These are phyloP conservation scores for Potamarius usumacintae DNA, from an alignment of 2,113 vertebrate genomes.

Conservation along the genomic window DNA sequence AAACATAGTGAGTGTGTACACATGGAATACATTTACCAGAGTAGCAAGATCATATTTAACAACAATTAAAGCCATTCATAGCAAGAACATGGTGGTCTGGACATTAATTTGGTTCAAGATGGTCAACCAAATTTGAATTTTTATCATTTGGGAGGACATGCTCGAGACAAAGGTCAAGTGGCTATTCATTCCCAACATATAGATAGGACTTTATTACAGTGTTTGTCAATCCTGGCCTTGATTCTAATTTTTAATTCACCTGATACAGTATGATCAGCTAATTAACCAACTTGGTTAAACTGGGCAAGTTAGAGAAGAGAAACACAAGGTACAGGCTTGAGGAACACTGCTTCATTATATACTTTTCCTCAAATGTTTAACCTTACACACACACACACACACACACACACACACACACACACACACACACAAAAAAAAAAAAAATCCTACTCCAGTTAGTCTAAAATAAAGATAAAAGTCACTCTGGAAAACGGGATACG, in stretches of 20 bases:
- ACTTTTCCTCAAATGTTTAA: too few species aligned
- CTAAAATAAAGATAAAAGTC: too few species aligned
- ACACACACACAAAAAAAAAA: too few species aligned
- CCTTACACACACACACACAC: too few species aligned
- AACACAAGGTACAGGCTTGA: not conserved
- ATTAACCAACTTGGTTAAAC: not conserved
- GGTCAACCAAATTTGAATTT: not conserved
- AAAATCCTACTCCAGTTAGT: too few species aligned
- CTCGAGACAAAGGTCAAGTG: not conserved
- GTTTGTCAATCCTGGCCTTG: not conserved
- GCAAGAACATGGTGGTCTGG: not conserved
- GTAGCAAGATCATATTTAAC: slow-evolving; percentile 22
- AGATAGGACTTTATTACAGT: not conserved
- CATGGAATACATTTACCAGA: slow-evolving; percentile 51
- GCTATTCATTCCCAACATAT: not conserved
- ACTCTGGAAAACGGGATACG: too few species aligned
- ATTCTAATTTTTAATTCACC: not conserved
- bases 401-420: too few species aligned
- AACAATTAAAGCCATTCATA: slow-evolving; percentile 39
- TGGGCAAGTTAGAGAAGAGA: not conserved
- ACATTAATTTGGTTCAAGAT: not conserved
- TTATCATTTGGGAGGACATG: not conserved
- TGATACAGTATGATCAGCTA: not conserved
- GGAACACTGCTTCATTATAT: not conserved
- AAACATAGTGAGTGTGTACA: slow-evolving; percentile 52